These are phyloP conservation scores for Cyprinodon tularosa DNA, from an alignment of 2,113 vertebrate species.

Conservation along the genomic window DNA sequence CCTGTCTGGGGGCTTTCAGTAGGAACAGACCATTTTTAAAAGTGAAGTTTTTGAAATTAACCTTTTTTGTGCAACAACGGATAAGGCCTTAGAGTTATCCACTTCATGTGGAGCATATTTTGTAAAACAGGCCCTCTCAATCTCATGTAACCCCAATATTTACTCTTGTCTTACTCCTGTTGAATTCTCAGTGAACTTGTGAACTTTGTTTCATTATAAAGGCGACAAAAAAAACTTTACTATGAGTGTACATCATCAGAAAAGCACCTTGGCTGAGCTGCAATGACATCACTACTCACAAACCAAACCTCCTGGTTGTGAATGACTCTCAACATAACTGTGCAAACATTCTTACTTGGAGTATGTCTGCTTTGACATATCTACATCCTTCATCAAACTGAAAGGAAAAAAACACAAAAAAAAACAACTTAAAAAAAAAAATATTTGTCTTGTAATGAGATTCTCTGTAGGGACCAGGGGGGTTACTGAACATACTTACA, in stretches of 20 bases:
- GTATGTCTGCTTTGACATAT: constrained; percentile 55
- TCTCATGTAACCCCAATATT: not conserved
- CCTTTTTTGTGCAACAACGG: not conserved
- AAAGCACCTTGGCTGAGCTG: constrained; percentile 7
- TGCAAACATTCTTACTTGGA: constrained; percentile 17
- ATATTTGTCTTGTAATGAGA: constrained; percentile 66
- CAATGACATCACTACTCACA: constrained; percentile 18
- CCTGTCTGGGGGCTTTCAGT: constrained; percentile 64
- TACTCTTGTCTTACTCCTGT: not conserved
- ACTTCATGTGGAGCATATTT: not conserved
- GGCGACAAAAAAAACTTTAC: not conserved
- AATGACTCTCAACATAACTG: constrained; percentile 47
- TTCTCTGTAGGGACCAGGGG: constrained; percentile 62
- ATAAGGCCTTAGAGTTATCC: not conserved
- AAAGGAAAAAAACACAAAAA: constrained; percentile 42
- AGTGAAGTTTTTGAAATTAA: constrained; percentile 44
- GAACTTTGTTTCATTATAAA: not conserved
- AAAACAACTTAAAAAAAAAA: constrained; percentile 10
- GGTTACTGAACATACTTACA: constrained; percentile 62
- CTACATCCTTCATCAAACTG: constrained; percentile 51
- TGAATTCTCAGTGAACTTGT: not conserved
- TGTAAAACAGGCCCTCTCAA: not conserved
- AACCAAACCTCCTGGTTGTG: constrained; percentile 16
- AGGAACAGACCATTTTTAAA: constrained; percentile 51
- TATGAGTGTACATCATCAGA: constrained; percentile 4